Evolutionary conservation across 2,797 vertebrate species (phyloP).

Genomic region (Zenarchopterus dispar): DNA sequence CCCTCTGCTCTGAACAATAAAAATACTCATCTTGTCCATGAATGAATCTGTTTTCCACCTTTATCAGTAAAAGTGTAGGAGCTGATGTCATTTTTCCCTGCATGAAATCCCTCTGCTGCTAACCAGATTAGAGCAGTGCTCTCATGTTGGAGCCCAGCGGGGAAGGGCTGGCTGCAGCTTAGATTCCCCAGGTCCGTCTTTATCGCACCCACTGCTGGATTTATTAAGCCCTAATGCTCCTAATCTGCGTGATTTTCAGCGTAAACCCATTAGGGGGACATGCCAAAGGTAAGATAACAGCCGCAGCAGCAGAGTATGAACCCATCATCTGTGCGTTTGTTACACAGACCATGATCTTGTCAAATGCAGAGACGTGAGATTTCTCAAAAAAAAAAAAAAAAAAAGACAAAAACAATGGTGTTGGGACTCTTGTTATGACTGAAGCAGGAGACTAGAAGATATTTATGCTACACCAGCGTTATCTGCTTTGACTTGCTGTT

Average conservation of each 20-base stretch:
- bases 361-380: constrained; percentile 59
- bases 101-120: constrained; percentile 56
- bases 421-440: constrained; percentile 64
- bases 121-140: constrained; percentile 68
- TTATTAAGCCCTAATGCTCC: constrained; percentile 66
- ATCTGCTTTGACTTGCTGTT: constrained; percentile 64
- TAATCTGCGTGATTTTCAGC: constrained; percentile 73
- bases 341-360: constrained; percentile 69
- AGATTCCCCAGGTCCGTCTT: constrained; percentile 49
- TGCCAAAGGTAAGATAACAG: constrained; percentile 54
- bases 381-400: constrained; percentile 61
- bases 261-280: constrained; percentile 70
- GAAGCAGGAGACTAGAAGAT: constrained; percentile 53
- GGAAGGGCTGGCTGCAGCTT: constrained; percentile 47
- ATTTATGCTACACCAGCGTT: constrained; percentile 66
- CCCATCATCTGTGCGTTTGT: constrained; percentile 45
- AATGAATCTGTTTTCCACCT: constrained; percentile 60
- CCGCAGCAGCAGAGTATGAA: constrained; percentile 21
- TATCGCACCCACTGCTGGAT: constrained; percentile 65
- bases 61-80: constrained; percentile 16
- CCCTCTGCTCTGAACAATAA: too few relatives aligned
- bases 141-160: constrained; percentile 53
- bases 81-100: constrained; percentile 57
- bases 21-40: too few relatives aligned
- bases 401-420: constrained; percentile 71